Evolutionary conservation across 2,888 invertebrate genomes (phyloP), one percentile per base, ranked within the genome.

Genomic region (Lasioglossum zephyrum): DNA sequence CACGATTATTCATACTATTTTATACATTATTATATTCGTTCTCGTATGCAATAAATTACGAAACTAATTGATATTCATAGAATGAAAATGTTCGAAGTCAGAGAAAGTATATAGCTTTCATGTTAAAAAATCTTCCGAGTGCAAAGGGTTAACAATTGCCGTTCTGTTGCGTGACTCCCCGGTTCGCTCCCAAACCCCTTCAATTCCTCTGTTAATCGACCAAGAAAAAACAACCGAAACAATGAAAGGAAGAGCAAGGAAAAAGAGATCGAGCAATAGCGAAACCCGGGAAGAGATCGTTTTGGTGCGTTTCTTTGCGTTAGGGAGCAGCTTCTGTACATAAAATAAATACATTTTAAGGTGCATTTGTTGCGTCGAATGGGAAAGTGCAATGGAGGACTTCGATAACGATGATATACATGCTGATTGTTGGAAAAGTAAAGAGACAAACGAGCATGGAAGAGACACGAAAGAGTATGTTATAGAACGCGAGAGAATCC

Each of bases 361-460:
- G 92, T 94, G 94, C 94, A 94, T 95, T 95, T 94, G 88, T 89
- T 91, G 91, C 89, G 87, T 85, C 87, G 88, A 93, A 94, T 94
- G 95, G 95, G 94, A 94, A 94, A 95, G 95, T 95, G 95, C 95
- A 95, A 95, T 95, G 94, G 93, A 93, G 92, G 87, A 90, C 83
- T 84, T 81, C 89, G 92, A 89, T 84, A 78, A 88, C 84, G 86
- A 81, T 47, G 72, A 44, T 26, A 44, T 26, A 26, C 18, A 18
- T 31, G 72, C 26, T 16, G 72, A 72, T 69, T 39, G 36, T 69
- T 18, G 18, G 69, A 41, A 72, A 84, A 69, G 81, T 63, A n/a
- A 57, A n/a, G 22, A n/a, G 4, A n/a, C 57, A 4, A 49, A 81
- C 77, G 77, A 41, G 44, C 77, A 75, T 69, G n/a, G 36, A 78